These are phyloP conservation scores for Drosophila gaucha DNA, from an alignment of 2,888 invertebrate genomes.

Conservation along the genomic window DNA sequence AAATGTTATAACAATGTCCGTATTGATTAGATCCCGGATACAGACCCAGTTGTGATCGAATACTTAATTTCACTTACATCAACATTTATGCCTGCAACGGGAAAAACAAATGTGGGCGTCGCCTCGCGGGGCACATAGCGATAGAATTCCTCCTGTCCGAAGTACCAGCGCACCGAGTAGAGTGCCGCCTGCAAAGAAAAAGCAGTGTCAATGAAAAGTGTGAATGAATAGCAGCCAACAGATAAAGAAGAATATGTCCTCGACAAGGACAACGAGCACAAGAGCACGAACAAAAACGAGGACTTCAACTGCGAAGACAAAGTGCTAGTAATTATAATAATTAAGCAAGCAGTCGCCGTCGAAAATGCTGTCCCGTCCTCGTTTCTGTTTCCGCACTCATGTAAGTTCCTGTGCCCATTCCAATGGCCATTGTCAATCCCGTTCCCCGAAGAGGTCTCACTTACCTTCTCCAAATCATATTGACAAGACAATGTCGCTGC, in stretches of 20 bases:
- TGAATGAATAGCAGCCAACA: slow-evolving; percentile 34
- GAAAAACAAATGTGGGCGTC: slow-evolving; percentile 86
- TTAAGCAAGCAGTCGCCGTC: slow-evolving; percentile 65
- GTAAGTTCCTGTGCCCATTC: slow-evolving; percentile 1
- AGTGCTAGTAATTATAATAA: slow-evolving; percentile 78
- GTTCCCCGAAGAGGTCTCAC: slow-evolving; percentile 49
- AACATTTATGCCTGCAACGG: slow-evolving; percentile 86
- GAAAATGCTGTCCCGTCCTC: slow-evolving; percentile 35
- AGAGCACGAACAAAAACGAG: slow-evolving; percentile 13
- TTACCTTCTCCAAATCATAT: slow-evolving; percentile 85
- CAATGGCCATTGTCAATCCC: slow-evolving; percentile 6
- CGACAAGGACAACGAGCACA: slow-evolving; percentile 7
- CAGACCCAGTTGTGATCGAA: slow-evolving; percentile 11
- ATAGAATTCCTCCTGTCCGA: slow-evolving; percentile 87
- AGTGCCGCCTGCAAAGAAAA: slow-evolving; percentile 83
- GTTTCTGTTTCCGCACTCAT: not conserved
- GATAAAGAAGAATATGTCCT: slow-evolving; percentile 1
- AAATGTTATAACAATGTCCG: slow-evolving; percentile 13
- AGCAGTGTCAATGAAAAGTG: slow-evolving; percentile 55
- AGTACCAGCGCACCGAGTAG: slow-evolving; percentile 88
- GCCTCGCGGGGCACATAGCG: slow-evolving; percentile 87
- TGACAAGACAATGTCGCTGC: slow-evolving; percentile 85
- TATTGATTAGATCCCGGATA: not conserved
- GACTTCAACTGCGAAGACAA: slow-evolving; percentile 60
- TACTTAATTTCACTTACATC: slow-evolving; percentile 86